These are phyloP conservation scores for Drosophila eohydei DNA, from an alignment of 2,888 invertebrate species.

Conservation along the genomic window DNA sequence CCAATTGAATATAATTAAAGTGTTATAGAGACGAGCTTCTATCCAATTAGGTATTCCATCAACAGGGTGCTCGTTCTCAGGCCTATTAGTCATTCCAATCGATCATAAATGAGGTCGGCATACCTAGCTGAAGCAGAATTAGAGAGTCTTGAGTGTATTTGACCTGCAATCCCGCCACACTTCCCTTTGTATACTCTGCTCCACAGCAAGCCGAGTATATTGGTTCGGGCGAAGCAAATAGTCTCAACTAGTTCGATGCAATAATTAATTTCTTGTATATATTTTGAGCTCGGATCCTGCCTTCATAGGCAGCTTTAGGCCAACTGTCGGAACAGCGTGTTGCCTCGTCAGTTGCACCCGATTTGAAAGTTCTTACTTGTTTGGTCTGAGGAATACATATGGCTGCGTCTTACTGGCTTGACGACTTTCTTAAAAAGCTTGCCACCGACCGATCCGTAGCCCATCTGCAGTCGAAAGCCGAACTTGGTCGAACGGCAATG, in stretches of 20 bases:
- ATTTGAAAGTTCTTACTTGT: neutral
- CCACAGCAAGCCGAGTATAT: neutral
- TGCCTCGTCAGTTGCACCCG: neutral
- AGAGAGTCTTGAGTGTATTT: slow-evolving; percentile 2
- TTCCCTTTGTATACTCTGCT: neutral
- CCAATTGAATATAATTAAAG: slow-evolving; percentile 2
- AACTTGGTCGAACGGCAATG: slow-evolving; percentile 54
- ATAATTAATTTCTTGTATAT: neutral
- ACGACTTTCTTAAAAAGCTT: slow-evolving; percentile 61
- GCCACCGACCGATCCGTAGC: neutral
- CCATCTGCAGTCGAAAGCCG: slow-evolving; percentile 25
- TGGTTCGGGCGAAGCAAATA: neutral
- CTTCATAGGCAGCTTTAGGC: neutral
- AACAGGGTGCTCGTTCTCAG: neutral
- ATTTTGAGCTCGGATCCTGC: neutral
- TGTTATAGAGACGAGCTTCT: neutral
- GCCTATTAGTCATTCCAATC: slow-evolving; percentile 1
- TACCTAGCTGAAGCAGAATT: neutral
- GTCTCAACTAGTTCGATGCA: no score
- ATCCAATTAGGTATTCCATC: slow-evolving; percentile 8
- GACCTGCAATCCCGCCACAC: neutral
- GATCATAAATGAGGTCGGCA: slow-evolving; percentile 18
- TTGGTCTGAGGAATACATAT: neutral
- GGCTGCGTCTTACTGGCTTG: slow-evolving; percentile 35
- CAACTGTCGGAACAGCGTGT: neutral